Base-by-base conservation (phyloP, 2,797 vertebrate genomes). In the Myotis findleyi region DNA sequence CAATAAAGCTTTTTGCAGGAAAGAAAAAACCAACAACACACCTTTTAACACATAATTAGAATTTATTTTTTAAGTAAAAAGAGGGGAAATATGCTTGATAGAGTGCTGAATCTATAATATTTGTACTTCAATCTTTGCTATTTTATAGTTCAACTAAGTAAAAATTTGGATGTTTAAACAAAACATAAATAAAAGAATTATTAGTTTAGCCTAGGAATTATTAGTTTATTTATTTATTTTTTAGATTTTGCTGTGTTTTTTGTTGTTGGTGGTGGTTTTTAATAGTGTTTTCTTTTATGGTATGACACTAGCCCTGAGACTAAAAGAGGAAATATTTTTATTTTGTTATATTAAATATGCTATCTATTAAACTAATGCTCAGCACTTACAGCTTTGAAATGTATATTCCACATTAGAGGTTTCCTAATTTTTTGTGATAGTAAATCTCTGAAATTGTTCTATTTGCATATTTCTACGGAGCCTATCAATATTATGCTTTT, bases 41-140 rank as follows among this genome's bases (percentile, higher is more conserved):
- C 5, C 69, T 53, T 64, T 71, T 83, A 64, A 64, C 3, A 75
- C 12, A 30, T 69, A 59, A 75, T 59, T 69, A 81, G 64, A 75
- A 87, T 14, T 79, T 57, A 47, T 7, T 59, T 87, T 81, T 75
- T 89, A 75, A 93, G 41, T 85, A 80, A 49, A 57, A 57, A 80
- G 9, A 92, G 12, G 68, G 20, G 11, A 77, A 86, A 57, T 30
- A 30, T 49, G 11, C n/a, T 75, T 85, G 18, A 44, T 49, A 41
- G 55, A 73, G 16, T 89, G 11, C 38, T 66, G 38, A 89, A 49
- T 38, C 4, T 21, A 9, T 49, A 66, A 21, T 5, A 81, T 68
- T 36, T 69, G 87, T 93, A 23, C 14, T 72, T 85, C 53, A 62
- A 16, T 41, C 7, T 89, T 80, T 49, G n/a, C 27, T 86, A 20